Conservation (phyloP, 2,888 invertebrate genomes). For the Rugalucina vietnamica region DNA sequence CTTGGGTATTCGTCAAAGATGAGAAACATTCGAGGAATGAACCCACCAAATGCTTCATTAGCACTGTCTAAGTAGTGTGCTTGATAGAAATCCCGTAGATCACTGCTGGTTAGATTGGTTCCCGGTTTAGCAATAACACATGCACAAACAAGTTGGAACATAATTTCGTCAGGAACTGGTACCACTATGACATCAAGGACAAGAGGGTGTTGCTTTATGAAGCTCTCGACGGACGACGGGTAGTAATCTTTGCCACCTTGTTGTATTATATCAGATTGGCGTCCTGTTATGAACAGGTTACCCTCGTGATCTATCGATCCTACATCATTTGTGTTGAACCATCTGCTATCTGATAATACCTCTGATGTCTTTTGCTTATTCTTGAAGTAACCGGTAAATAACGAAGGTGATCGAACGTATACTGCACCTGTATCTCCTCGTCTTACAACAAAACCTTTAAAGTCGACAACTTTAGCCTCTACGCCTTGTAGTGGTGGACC, state of each 20-base stretch:
- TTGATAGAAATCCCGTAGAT: conserved; percentile 7
- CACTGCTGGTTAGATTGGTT: conserved; percentile 1
- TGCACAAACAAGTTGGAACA: conserved; percentile 38
- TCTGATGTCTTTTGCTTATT: conserved; percentile 22
- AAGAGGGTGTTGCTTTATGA: conserved; percentile 47
- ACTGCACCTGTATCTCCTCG: conserved; percentile 27
- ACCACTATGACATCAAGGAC: conserved; percentile 45
- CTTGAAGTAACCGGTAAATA: conserved; percentile 28
- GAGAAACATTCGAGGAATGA: conserved; percentile 13
- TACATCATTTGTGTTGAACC: conserved; percentile 53
- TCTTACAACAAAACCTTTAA: conserved; percentile 18
- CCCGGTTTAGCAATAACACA: conserved; percentile 43
- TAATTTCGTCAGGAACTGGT: conserved; percentile 27
- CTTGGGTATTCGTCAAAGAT: conserved; percentile 36
- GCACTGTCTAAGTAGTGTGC: background rate
- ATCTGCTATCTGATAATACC: conserved; percentile 12
- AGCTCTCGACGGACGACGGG: conserved; percentile 23
- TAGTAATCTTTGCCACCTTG: conserved; percentile 17
- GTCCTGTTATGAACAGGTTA: conserved; percentile 21
- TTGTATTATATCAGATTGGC: conserved; percentile 28
- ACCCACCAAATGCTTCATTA: conserved; percentile 24
- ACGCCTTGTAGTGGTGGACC: conserved; percentile 35
- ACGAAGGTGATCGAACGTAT: conserved; percentile 29
- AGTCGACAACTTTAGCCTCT: conserved; percentile 41
- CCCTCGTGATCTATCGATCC: conserved; percentile 30